Percentiles rank a stretch among this genome's conserved stretches.
Conservation (phyloP, 2,888 invertebrate species). For the Incurvaria masculella region DNA sequence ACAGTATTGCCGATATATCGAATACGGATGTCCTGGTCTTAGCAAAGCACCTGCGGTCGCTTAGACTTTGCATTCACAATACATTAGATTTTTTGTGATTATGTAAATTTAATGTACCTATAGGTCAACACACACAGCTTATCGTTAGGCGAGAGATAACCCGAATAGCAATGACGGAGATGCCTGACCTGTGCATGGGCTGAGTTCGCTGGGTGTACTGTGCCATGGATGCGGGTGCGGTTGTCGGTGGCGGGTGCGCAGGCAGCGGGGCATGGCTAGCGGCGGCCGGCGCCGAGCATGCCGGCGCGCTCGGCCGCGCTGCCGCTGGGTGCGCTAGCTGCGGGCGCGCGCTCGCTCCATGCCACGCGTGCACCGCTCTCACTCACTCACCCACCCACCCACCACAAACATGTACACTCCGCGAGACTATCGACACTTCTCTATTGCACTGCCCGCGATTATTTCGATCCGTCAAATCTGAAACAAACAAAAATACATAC, state of each 20-base stretch:
- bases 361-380: slow-evolving; percentile 28
- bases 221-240: slow-evolving; percentile 34
- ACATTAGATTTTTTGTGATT: too few relatives aligned
- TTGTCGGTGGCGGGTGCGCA: neutral
- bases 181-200: slow-evolving; percentile 55
- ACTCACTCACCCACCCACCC: neutral
- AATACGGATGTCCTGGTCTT: too few relatives aligned
- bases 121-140: too few relatives aligned
- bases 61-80: too few relatives aligned
- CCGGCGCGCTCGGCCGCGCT: slow-evolving; percentile 30
- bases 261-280: neutral
- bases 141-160: too few relatives aligned
- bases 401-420: neutral
- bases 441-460: neutral
- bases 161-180: neutral
- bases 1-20: too few relatives aligned
- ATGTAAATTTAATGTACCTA: too few relatives aligned
- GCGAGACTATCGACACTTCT: neutral
- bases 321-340: slow-evolving; percentile 34
- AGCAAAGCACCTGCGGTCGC: too few relatives aligned
- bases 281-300: slow-evolving; percentile 31
- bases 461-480: too few relatives aligned
- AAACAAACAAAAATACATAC: too few relatives aligned
- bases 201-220: slow-evolving; percentile 54
- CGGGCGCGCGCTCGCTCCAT: slow-evolving; percentile 23